Base-by-base conservation (phyloP, 2,797 vertebrate genomes). In the Parambassis ranga region DNA sequence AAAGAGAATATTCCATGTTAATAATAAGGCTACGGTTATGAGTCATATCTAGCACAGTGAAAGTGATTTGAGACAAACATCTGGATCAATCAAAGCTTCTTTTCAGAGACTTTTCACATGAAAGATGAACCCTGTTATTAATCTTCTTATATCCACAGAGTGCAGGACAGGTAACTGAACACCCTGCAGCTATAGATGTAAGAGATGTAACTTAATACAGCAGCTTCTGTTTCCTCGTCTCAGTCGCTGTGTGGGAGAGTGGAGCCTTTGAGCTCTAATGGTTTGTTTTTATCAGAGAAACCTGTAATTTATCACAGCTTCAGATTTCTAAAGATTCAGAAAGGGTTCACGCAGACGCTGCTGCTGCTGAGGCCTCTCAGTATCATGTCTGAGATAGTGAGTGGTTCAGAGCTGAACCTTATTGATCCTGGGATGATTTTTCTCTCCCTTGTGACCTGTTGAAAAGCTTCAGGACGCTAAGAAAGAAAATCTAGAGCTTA, bases 181-280 rank as follows among this genome's bases (percentile, higher is more conserved):
- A 68, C 51, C 31, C 38, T 61, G 22, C 1, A 9, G 47, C 65
- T 46, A 38, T 22, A 74, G 32, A 59, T n/a, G n/a, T n/a, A n/a
- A 46, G 11, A 71, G 36, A 56, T 78, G 71, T 56, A 77, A 86
- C 24, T 19, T 43, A 56, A 87, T 41, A 55, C 37, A 14, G 13
- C 33, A n/a, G 26, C 11, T 65, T 74, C 33, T 70, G 69, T 82
- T 82, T 78, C 59, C 63, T 78, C 28, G 46, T 55, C 33, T 71
- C 43, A 28, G 26, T 52, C 26, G 13, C 41, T 9, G 10, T 47
- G 32, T 65, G 47, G 70, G 23, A 73, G 18, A 41, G 39, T 37
- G 27, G 57, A 15, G 71, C 14, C 36, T 37, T 32, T 42, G 67
- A 41, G n/a, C n/a, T 20, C 27, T 50, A 30, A 30, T 41, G n/a